phyloP scores from a whole-genome alignment of 2,797 vertebrate species.

The Galago senegalensis region DNA sequence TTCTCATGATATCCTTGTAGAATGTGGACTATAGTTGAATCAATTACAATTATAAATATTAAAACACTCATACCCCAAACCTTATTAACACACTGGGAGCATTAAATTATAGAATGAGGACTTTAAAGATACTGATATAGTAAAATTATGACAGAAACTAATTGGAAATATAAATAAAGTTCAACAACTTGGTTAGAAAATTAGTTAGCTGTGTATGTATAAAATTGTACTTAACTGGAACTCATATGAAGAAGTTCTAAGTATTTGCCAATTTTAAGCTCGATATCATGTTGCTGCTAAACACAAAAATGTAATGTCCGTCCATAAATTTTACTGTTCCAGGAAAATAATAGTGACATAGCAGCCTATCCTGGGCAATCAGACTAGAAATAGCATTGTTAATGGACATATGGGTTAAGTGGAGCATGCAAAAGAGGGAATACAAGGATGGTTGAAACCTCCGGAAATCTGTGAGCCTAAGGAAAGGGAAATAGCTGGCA shows the following conservation, averaged over 20 bases:
- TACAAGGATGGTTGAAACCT: not conserved
- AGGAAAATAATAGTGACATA: not conserved
- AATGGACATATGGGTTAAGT: not conserved
- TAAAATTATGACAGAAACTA: slow-evolving; percentile 31
- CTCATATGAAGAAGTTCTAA: not conserved
- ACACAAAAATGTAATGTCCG: not conserved
- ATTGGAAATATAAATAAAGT: not conserved
- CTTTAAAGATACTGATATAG: not conserved
- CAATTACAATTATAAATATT: not conserved
- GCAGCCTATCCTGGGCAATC: not conserved
- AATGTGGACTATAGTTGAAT: not conserved
- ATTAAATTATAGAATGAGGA: not conserved
- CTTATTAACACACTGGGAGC: not conserved
- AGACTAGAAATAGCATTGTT: slow-evolving; percentile 26
- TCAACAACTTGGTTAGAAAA: slow-evolving; percentile 41
- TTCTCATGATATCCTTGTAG: not conserved
- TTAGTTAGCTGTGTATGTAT: not conserved
- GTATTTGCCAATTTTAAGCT: not conserved
- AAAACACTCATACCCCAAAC: not conserved
- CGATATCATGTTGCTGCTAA: not conserved
- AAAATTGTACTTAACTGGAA: slow-evolving; percentile 26
- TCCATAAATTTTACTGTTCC: not conserved
- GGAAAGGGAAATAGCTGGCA: not conserved
- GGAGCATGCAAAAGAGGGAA: not conserved
- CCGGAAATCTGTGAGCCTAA: not conserved